Conservation (phyloP, 1,140 invertebrate species). For the Ostrea edulis region DNA sequence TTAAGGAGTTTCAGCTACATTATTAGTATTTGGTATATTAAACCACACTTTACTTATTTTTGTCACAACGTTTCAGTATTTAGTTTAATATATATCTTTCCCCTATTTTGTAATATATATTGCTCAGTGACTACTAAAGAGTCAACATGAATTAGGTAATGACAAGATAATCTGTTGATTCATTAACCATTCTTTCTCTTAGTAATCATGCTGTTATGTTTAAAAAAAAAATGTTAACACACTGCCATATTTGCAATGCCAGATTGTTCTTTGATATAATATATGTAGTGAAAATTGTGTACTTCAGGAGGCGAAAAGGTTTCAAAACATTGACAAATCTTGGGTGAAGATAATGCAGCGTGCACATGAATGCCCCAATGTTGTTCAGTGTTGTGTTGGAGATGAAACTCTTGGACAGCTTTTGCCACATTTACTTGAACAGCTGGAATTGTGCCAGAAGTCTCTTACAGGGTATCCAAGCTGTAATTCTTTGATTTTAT, state of each 20-base stretch:
- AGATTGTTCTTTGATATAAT: neutral
- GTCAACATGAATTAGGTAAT: no score
- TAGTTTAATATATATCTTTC: no score
- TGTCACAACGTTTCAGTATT: no score
- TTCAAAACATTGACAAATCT: slow-evolving; percentile 98
- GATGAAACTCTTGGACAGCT: slow-evolving; percentile 95
- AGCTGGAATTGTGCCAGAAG: slow-evolving; percentile 97
- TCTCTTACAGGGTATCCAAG: slow-evolving; percentile 88
- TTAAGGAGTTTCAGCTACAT: no score
- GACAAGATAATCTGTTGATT: no score
- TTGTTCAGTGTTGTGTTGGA: slow-evolving; percentile 96
- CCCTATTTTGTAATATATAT: no score
- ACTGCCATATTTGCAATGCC: neutral
- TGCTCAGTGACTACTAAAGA: no score
- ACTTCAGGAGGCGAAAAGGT: slow-evolving; percentile 81
- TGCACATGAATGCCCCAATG: slow-evolving; percentile 95
- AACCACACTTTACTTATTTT: no score
- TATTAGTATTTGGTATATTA: no score
- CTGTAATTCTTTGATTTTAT: neutral
- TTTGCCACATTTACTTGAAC: slow-evolving; percentile 95
- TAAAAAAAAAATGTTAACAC: no score
- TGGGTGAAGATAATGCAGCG: slow-evolving; percentile 99
- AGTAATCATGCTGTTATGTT: no score
- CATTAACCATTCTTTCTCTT: no score
- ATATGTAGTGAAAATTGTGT: neutral